Conservation (phyloP, 2,888 invertebrate genomes). For the Acleris laterana region DNA sequence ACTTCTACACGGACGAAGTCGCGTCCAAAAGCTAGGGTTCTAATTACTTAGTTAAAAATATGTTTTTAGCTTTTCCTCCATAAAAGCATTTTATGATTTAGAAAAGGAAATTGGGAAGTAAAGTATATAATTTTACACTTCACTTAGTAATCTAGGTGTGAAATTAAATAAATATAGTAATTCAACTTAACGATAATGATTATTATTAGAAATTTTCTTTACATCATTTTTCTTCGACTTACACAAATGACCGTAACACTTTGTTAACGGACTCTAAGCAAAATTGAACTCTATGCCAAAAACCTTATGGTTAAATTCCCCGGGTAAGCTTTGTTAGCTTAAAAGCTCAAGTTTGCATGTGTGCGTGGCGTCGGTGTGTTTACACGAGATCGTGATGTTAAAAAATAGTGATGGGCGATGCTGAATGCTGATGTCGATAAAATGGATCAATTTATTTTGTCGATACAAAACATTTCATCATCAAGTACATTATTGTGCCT, state of each 20-base stretch:
- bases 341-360: conserved; percentile 29
- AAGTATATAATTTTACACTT: too few species aligned
- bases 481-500: background rate
- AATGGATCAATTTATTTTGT: conserved; percentile 2
- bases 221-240: conserved; percentile 8
- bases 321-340: conserved; percentile 17
- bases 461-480: background rate
- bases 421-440: background rate
- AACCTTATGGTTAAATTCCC: background rate
- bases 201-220: background rate
- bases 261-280: background rate
- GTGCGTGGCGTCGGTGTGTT: conserved; percentile 28
- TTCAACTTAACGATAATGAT: background rate
- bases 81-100: too few species aligned
- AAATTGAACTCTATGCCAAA: background rate
- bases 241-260: conserved; percentile 8
- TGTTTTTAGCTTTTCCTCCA: too few species aligned
- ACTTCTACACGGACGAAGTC: too few species aligned
- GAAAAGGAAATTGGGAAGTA: too few species aligned
- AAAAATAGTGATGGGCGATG: conserved; percentile 13
- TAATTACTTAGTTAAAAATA: too few species aligned
- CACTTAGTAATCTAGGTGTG: too few species aligned
- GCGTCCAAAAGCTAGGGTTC: too few species aligned
- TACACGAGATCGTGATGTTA: conserved; percentile 33
- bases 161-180: background rate